phyloP scores from a whole-genome alignment of 2,888 invertebrate genomes.

The Lasiommata megera region DNA sequence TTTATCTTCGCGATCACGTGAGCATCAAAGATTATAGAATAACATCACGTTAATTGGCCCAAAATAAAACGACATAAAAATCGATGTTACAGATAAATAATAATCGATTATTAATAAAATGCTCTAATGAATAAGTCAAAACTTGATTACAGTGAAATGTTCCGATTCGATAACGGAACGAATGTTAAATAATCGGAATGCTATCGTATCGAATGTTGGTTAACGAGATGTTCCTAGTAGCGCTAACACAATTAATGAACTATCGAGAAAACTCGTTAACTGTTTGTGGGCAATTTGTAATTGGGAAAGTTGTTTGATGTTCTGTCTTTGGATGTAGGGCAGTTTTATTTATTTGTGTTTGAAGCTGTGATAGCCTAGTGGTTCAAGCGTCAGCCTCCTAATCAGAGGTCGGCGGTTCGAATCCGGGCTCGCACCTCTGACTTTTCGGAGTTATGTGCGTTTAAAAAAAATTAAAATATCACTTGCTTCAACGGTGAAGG shows the following conservation, averaged over 20 bases:
- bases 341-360: background rate
- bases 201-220: constrained; percentile 6
- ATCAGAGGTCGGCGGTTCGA: no score
- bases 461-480: no score
- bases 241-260: constrained; percentile 31
- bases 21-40: no score
- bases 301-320: constrained; percentile 32
- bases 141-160: background rate
- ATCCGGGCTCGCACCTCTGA: no score
- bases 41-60: no score
- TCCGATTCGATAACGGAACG: background rate
- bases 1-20: no score
- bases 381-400: no score
- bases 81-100: no score
- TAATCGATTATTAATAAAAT: no score
- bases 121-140: background rate
- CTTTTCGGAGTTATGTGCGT: no score
- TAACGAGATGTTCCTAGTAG: constrained; percentile 9
- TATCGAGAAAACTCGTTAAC: constrained; percentile 24
- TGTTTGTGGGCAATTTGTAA: constrained; percentile 2
- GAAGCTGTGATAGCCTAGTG: background rate
- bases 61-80: no score
- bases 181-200: constrained; percentile 13
- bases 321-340: constrained; percentile 11
- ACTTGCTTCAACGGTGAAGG: no score